Percentiles rank a stretch among this genome's conserved stretches.
Evolutionary conservation across 2,888 invertebrate species (phyloP).

Genomic region (Mactromeris polynyma): DNA sequence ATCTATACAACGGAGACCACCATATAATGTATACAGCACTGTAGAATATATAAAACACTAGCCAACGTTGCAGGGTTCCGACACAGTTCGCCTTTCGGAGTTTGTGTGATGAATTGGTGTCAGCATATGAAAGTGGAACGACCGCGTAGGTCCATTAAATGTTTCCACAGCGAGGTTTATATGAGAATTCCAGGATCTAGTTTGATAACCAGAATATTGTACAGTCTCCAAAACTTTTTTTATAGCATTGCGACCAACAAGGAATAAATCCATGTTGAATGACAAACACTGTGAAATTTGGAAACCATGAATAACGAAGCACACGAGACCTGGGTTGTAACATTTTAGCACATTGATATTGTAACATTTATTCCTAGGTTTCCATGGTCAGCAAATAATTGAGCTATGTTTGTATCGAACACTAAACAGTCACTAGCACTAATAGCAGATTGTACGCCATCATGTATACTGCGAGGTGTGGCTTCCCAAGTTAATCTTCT

Average conservation of each 20-base stretch:
- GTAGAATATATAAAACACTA: too few species aligned
- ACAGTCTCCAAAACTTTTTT: not conserved
- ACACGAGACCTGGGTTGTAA: slow-evolving; percentile 5
- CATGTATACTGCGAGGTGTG: slow-evolving; percentile 99
- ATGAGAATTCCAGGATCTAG: not conserved
- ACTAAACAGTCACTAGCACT: slow-evolving; percentile 99
- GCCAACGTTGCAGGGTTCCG: too few species aligned
- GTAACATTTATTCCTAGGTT: slow-evolving; percentile 99
- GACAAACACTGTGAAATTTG: too few species aligned
- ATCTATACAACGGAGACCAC: too few species aligned
- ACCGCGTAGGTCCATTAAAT: not conserved
- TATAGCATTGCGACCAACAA: too few species aligned
- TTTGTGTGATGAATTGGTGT: not conserved
- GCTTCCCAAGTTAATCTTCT: slow-evolving; percentile 99
- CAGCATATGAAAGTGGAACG: not conserved
- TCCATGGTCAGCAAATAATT: slow-evolving; percentile 99
- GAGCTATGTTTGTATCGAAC: slow-evolving; percentile 99
- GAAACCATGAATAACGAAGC: not conserved
- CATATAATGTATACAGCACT: too few species aligned
- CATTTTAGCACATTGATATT: slow-evolving; percentile 89
- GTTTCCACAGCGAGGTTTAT: not conserved
- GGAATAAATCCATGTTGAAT: too few species aligned
- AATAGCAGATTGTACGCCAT: slow-evolving; percentile 99
- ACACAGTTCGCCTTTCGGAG: too few species aligned
- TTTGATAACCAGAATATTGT: not conserved